These are phyloP conservation scores for Dendrolimus pini DNA, from an alignment of 2,888 invertebrate genomes.

Conservation along the genomic window DNA sequence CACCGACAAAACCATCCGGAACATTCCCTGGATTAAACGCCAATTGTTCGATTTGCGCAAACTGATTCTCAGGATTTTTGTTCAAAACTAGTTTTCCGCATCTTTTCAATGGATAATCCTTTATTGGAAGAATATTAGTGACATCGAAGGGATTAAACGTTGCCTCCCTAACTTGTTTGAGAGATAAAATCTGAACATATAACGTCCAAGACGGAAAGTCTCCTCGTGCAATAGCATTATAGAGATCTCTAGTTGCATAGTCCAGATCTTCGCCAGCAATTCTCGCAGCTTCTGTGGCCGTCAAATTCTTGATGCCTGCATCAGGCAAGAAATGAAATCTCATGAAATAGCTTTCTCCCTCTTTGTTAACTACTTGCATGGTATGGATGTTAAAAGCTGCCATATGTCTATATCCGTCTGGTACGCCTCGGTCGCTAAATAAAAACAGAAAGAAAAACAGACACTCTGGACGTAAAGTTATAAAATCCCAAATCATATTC, in stretches of 20 bases:
- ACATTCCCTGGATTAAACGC: conserved; percentile 91
- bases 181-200: conserved; percentile 88
- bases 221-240: conserved; percentile 87
- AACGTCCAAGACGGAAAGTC: conserved; percentile 85
- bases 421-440: conserved; percentile 92
- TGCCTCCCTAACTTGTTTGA: conserved; percentile 83
- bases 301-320: conserved; percentile 88
- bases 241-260: conserved; percentile 89
- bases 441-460: conserved; percentile 88
- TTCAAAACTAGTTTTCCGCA: conserved; percentile 88
- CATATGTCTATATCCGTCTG: conserved; percentile 93
- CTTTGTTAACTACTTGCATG: conserved; percentile 87
- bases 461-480: conserved; percentile 88
- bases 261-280: conserved; percentile 87
- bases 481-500: conserved; percentile 95
- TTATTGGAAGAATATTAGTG: conserved; percentile 87
- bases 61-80: conserved; percentile 90
- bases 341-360: conserved; percentile 82
- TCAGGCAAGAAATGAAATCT: conserved; percentile 94
- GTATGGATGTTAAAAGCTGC: conserved; percentile 95
- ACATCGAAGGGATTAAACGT: conserved; percentile 93
- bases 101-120: conserved; percentile 86
- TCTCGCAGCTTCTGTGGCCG: conserved; percentile 78
- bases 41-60: conserved; percentile 91
- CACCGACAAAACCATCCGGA: conserved; percentile 91